Evolutionary conservation across 2,113 vertebrate genomes (phyloP).

Genomic region (Cyphomyrus discorhynchus): DNA sequence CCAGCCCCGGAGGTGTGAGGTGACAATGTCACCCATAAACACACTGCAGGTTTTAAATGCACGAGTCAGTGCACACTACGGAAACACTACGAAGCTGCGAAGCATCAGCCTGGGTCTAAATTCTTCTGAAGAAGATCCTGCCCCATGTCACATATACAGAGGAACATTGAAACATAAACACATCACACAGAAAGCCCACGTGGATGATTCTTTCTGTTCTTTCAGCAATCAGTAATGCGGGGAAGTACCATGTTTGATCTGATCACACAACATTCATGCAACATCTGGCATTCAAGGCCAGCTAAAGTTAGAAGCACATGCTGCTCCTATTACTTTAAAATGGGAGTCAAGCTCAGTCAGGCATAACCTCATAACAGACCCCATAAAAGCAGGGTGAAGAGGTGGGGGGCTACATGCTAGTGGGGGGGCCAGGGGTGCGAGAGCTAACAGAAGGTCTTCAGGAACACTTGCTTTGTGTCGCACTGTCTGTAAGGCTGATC

Average conservation of each 20-base stretch:
- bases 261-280: neutral
- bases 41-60: neutral
- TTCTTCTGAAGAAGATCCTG: neutral
- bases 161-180: neutral
- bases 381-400: neutral
- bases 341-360: neutral
- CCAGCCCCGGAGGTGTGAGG: neutral
- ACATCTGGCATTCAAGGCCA: neutral
- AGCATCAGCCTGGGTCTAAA: neutral
- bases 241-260: neutral
- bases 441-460: neutral
- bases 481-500: neutral
- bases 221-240: neutral
- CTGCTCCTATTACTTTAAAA: neutral
- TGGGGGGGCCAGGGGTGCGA: neutral
- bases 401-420: neutral
- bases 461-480: neutral
- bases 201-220: neutral
- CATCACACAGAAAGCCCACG: neutral
- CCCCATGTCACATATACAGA: neutral
- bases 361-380: slow-evolving; percentile 2
- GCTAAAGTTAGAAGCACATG: neutral
- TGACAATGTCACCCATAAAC: neutral
- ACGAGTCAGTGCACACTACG: neutral
- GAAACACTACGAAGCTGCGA: neutral